Evolutionary conservation across 2,888 invertebrate species (phyloP).

Genomic region (Elysia crispata): DNA sequence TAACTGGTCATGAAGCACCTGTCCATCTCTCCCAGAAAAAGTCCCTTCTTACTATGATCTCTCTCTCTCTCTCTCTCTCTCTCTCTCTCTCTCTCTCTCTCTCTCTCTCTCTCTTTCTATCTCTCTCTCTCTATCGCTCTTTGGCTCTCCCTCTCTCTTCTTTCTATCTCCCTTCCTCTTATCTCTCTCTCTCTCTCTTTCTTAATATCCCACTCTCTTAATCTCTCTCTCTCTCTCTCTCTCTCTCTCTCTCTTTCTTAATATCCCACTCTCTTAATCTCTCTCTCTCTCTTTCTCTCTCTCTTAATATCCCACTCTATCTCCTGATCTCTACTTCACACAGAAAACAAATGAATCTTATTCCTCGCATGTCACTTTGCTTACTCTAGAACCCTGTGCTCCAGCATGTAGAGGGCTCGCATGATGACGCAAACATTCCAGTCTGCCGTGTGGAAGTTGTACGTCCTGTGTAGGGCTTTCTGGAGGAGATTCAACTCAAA

Average conservation of each 20-base stretch:
- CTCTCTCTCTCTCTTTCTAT: background rate
- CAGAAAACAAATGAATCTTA: background rate
- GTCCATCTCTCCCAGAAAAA: too few species aligned
- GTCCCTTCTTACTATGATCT: too few species aligned
- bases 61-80: too few species aligned
- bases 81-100: too few species aligned
- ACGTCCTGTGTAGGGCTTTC: constrained; percentile 66
- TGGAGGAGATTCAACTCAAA: constrained; percentile 68
- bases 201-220: background rate
- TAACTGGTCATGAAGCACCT: too few species aligned
- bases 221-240: background rate
- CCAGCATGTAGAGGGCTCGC: constrained; percentile 61
- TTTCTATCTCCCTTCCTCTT: too few species aligned
- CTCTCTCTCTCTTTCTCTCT: background rate
- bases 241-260: background rate
- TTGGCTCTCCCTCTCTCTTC: background rate
- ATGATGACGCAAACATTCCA: constrained; percentile 72
- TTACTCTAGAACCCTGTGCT: constrained; percentile 63
- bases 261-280: constrained; percentile 6
- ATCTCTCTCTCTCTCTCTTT: background rate
- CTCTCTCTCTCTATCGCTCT: constrained; percentile 10
- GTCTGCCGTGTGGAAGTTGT: constrained; percentile 74
- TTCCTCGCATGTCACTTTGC: constrained; percentile 30
- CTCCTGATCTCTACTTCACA: background rate
- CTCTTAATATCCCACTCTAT: too few species aligned